Evolutionary conservation across 1,140 invertebrate species (phyloP).

Genomic region (Coenobita brevimanus): DNA sequence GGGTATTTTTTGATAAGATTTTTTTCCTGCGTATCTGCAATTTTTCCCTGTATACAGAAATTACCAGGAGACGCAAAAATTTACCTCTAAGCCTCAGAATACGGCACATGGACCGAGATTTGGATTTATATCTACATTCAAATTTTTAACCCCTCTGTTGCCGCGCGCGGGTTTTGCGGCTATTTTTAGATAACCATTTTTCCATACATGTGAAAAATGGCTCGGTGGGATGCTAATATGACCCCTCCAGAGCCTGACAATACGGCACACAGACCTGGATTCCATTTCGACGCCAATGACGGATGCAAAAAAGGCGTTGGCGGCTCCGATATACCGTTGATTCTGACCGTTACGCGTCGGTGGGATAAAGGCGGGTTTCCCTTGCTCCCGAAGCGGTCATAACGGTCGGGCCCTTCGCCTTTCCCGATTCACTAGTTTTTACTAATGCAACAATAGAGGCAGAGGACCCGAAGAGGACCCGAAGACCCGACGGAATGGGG

Average conservation of each 20-base stretch:
- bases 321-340: background rate
- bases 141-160: conserved; percentile 27
- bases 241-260: background rate
- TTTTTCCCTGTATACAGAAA: too few relatives aligned
- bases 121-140: conserved; percentile 36
- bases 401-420: conserved; percentile 34
- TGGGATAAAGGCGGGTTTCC: background rate
- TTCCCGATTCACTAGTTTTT: conserved; percentile 55
- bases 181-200: conserved; percentile 26
- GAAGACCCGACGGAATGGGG: background rate
- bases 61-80: too few relatives aligned
- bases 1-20: conserved; percentile 5
- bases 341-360: background rate
- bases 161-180: background rate
- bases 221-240: background rate
- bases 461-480: background rate
- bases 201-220: conserved; percentile 3
- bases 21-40: conserved; percentile 4
- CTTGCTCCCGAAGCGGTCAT: background rate
- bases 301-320: background rate
- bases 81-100: too few relatives aligned
- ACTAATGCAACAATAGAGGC: conserved; percentile 42
- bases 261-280: too few relatives aligned
- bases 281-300: too few relatives aligned
- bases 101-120: too few relatives aligned